These are phyloP conservation scores for Phymorhynchus buccinoides DNA, from an alignment of 1,140 invertebrate genomes.

Conservation along the genomic window DNA sequence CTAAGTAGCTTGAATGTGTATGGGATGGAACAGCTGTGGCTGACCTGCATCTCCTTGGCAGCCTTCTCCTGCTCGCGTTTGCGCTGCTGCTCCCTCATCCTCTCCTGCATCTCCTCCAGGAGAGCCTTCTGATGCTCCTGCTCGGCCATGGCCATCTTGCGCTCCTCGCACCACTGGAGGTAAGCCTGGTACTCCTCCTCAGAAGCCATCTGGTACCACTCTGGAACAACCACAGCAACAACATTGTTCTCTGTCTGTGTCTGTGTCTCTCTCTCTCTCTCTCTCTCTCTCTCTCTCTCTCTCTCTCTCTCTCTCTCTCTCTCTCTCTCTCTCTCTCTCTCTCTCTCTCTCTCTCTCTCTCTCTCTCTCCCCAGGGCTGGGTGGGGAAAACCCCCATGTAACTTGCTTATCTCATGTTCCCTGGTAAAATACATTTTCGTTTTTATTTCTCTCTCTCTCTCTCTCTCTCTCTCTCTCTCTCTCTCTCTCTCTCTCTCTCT, in stretches of 20 bases:
- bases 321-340: no score
- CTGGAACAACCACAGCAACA: slow-evolving; percentile 14
- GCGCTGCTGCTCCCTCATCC: not conserved
- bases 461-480: not conserved
- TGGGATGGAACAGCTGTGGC: no score
- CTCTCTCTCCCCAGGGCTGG: no score
- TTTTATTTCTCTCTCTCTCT: not conserved
- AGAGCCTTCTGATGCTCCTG: slow-evolving; percentile 46
- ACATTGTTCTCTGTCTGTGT: not conserved
- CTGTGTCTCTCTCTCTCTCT: not conserved
- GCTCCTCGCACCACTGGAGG: slow-evolving; percentile 31
- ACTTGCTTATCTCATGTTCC: no score
- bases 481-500: not conserved
- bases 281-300: no score
- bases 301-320: no score
- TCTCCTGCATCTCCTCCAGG: slow-evolving; percentile 35
- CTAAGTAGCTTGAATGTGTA: no score
- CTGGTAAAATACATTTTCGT: no score
- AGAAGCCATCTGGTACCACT: slow-evolving; percentile 15
- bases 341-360: no score
- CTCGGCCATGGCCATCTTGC: slow-evolving; percentile 11
- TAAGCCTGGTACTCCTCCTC: slow-evolving; percentile 31
- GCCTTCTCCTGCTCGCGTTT: not conserved
- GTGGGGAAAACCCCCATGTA: no score
- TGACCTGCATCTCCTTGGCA: not conserved